phyloP scores from a whole-genome alignment of 2,797 vertebrate species.

The Luscinia megarhynchos region DNA sequence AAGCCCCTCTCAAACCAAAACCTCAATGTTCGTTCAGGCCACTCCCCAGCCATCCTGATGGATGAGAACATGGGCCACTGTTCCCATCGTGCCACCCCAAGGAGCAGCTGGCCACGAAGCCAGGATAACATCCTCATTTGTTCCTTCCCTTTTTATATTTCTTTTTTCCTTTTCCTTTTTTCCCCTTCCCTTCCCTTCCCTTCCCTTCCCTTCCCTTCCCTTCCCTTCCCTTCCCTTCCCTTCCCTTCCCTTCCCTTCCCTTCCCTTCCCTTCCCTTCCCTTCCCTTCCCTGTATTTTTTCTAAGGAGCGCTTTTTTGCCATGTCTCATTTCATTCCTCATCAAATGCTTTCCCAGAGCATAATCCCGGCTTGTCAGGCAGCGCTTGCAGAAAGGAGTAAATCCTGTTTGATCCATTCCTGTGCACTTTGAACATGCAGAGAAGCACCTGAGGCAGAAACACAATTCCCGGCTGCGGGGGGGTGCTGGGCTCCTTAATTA shows the following conservation, averaged over 20 bases:
- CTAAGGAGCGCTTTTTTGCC: not conserved
- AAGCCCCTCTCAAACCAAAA: not conserved
- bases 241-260: not conserved
- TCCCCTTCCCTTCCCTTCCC: not conserved
- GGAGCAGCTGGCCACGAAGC: accelerated
- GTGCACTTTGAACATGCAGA: not conserved
- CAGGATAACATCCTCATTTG: accelerated
- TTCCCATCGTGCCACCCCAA: accelerated
- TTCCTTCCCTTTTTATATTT: not conserved
- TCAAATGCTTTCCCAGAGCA: constrained; percentile 31
- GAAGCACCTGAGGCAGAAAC: not conserved
- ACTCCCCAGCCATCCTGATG: accelerated
- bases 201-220: not conserved
- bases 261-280: no score
- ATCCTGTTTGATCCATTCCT: constrained; percentile 45
- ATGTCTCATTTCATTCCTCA: constrained; percentile 25
- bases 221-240: no score
- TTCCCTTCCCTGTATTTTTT: not conserved
- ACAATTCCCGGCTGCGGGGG: not conserved
- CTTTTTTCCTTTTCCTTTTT: no score
- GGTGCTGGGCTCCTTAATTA: constrained; percentile 23
- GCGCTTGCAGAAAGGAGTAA: constrained; percentile 44
- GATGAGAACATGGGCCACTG: not conserved
- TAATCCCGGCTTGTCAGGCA: constrained; percentile 30
- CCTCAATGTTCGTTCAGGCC: accelerated